phyloP scores from a whole-genome alignment of 2,797 vertebrate genomes.

The Periparus ater region DNA sequence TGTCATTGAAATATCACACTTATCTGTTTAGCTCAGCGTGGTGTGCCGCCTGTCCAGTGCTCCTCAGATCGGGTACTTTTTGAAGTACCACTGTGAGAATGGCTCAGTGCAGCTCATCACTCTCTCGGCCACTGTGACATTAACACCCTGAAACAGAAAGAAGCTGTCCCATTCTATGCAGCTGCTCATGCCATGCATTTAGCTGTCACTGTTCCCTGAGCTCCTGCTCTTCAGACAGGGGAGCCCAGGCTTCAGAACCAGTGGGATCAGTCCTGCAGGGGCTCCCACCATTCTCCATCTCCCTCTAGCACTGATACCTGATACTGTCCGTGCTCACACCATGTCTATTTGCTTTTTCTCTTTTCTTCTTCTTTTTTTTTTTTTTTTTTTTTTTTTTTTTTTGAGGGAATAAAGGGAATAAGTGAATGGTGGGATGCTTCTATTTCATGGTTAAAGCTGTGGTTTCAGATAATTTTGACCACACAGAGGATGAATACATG shows the following conservation, averaged over 20 bases:
- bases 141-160: slow-evolving; percentile 12
- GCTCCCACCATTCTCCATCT: background rate
- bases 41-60: slow-evolving; percentile 1
- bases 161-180: slow-evolving; percentile 12
- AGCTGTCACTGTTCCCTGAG: background rate
- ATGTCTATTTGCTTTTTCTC: background rate
- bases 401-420: background rate
- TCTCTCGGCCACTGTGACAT: background rate
- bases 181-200: background rate
- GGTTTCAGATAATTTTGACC: background rate
- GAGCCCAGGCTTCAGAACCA: background rate
- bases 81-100: background rate
- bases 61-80: background rate
- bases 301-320: background rate
- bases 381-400: background rate
- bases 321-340: background rate
- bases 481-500: background rate
- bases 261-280: slow-evolving; percentile 8
- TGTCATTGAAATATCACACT: slow-evolving; percentile 39
- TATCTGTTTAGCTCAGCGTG: background rate
- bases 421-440: background rate
- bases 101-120: background rate
- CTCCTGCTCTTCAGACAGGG: background rate
- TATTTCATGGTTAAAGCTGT: background rate
- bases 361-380: background rate